Conservation (phyloP, 2,113 vertebrate genomes). For the Nymphicus hollandicus region DNA sequence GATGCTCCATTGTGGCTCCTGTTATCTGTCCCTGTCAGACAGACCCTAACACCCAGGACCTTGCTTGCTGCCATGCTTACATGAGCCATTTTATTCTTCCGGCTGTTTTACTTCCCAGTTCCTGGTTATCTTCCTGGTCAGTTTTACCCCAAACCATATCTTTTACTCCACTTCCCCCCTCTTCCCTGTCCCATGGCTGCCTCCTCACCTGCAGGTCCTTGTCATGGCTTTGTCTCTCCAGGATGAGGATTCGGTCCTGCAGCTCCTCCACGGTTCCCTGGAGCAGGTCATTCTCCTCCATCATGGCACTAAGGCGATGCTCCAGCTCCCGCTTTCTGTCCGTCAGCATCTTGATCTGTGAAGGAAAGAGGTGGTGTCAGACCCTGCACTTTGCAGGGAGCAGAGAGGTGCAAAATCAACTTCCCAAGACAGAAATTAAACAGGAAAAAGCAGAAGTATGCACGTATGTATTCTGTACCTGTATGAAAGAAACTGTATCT, state of each 20-base stretch:
- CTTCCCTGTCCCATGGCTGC: background rate
- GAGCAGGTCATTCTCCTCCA: slow-evolving; percentile 92
- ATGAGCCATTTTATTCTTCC: background rate
- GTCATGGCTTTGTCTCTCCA: slow-evolving; percentile 89
- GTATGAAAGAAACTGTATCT: background rate
- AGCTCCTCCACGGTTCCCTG: slow-evolving; percentile 89
- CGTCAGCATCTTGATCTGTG: slow-evolving; percentile 94
- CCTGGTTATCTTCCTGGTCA: background rate
- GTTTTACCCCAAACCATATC: background rate
- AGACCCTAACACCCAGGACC: background rate
- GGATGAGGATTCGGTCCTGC: slow-evolving; percentile 86
- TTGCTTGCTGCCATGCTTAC: background rate
- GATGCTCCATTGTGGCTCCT: background rate
- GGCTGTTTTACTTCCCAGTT: background rate
- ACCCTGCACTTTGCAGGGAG: background rate
- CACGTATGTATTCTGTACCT: background rate
- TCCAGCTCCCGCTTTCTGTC: slow-evolving; percentile 93
- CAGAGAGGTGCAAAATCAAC: background rate
- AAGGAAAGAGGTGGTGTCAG: background rate
- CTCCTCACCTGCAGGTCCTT: slow-evolving; percentile 90
- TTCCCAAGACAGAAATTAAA: background rate
- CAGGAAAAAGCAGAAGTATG: background rate
- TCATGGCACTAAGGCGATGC: slow-evolving; percentile 81
- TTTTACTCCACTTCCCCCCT: background rate
- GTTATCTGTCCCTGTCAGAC: background rate